Percentiles rank a stretch among this genome's conserved stretches.
phyloP scores from a whole-genome alignment of 1,140 invertebrate genomes.

The Macrosteles quadrilineatus region DNA sequence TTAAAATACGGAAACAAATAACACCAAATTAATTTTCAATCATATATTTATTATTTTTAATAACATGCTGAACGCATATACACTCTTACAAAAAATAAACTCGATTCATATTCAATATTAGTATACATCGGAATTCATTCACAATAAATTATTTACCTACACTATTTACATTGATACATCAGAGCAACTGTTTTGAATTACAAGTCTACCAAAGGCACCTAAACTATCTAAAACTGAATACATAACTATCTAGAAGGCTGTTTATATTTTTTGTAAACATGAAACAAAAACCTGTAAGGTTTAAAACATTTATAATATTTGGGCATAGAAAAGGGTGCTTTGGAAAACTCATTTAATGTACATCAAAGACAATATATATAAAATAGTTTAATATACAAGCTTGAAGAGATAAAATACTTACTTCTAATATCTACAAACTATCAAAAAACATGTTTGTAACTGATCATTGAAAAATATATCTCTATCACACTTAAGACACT shows the following conservation, averaged over 20 bases:
- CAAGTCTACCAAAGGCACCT: background rate
- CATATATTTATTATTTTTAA: background rate
- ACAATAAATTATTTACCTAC: conserved; percentile 5
- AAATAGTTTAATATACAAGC: no score
- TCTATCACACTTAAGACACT: no score
- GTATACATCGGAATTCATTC: background rate
- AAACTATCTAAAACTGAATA: background rate
- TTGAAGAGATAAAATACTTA: no score
- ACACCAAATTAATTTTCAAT: background rate
- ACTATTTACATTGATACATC: background rate
- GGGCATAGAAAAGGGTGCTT: no score
- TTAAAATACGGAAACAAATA: no score
- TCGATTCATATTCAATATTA: background rate
- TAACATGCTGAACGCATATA: background rate
- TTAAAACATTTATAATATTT: no score
- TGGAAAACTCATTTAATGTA: no score
- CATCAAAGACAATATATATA: no score
- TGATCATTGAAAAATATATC: no score
- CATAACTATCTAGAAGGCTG: background rate
- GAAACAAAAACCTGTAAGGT: no score
- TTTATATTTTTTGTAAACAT: background rate
- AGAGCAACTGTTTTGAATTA: background rate
- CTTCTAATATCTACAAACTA: no score
- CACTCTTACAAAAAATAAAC: background rate
- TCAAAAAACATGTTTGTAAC: no score